Percentiles rank a stretch among this genome's conserved stretches.
These are phyloP conservation scores for Eremophila alpestris DNA, from an alignment of 2,797 vertebrate genomes.

Conservation along the genomic window DNA sequence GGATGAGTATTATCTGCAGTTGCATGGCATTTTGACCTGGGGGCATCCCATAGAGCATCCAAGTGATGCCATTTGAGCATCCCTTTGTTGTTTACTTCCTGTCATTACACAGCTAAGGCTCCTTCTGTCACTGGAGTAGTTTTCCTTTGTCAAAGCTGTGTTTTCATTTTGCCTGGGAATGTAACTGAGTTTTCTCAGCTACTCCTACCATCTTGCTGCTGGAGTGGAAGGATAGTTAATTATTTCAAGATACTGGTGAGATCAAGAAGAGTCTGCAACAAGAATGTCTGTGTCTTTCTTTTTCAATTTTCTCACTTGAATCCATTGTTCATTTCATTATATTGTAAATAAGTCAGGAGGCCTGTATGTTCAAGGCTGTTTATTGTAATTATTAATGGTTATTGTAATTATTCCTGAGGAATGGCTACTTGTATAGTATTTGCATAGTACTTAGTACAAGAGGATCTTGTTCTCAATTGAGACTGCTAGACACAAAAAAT, in stretches of 20 bases:
- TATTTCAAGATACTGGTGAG: background rate
- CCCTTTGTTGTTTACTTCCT: background rate
- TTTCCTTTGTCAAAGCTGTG: background rate
- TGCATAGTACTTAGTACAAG: background rate
- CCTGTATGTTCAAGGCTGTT: background rate
- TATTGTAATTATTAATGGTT: background rate
- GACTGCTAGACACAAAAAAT: background rate
- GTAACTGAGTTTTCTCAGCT: background rate
- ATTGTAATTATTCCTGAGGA: background rate
- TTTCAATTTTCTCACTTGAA: background rate
- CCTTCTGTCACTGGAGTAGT: background rate
- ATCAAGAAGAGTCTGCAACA: background rate
- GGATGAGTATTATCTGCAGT: background rate
- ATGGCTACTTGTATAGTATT: background rate
- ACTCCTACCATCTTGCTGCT: background rate
- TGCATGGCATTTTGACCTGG: background rate
- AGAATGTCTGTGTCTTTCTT: background rate
- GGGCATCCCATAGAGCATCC: rapidly evolving
- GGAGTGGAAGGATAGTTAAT: background rate
- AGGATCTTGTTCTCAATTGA: background rate
- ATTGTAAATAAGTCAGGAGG: background rate
- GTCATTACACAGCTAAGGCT: background rate
- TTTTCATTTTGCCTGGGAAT: background rate
- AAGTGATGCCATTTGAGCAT: background rate
- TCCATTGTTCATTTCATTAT: background rate